These are phyloP conservation scores for Bambusicola thoracicus DNA, from an alignment of 2,113 vertebrate genomes.

Conservation along the genomic window DNA sequence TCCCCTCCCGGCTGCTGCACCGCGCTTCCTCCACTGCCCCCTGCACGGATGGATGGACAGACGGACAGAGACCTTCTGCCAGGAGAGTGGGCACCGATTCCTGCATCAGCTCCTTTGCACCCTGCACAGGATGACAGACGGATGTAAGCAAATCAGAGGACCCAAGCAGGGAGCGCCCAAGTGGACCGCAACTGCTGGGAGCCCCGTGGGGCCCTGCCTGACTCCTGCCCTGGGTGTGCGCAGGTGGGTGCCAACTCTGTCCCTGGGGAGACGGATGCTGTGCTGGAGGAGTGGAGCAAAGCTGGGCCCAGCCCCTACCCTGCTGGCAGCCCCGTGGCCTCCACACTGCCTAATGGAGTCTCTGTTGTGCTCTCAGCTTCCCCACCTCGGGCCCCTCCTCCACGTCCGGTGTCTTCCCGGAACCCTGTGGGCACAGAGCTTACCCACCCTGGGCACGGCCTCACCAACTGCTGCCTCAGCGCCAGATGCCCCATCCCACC, in stretches of 20 bases:
- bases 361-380: not conserved
- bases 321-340: not conserved
- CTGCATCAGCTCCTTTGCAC: not conserved
- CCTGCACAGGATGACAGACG: not conserved
- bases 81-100: not conserved
- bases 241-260: constrained; percentile 54
- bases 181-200: not conserved
- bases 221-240: not conserved
- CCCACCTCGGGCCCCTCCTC: constrained; percentile 6
- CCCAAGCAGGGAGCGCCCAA: not conserved
- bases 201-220: not conserved
- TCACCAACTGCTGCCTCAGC: rapidly evolving
- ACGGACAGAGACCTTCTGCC: not conserved
- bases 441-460: not conserved
- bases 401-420: not conserved
- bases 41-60: not conserved
- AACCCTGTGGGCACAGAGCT: not conserved
- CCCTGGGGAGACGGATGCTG: not conserved
- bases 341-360: not conserved
- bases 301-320: not conserved
- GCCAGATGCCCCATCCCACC: rapidly evolving
- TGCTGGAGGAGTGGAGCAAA: not conserved
- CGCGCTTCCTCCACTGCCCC: not conserved
- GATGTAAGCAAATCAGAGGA: not conserved
- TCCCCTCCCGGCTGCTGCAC: constrained; percentile 18